These are phyloP conservation scores for Brenthis hecate DNA, from an alignment of 2,888 invertebrate species.

Conservation along the genomic window DNA sequence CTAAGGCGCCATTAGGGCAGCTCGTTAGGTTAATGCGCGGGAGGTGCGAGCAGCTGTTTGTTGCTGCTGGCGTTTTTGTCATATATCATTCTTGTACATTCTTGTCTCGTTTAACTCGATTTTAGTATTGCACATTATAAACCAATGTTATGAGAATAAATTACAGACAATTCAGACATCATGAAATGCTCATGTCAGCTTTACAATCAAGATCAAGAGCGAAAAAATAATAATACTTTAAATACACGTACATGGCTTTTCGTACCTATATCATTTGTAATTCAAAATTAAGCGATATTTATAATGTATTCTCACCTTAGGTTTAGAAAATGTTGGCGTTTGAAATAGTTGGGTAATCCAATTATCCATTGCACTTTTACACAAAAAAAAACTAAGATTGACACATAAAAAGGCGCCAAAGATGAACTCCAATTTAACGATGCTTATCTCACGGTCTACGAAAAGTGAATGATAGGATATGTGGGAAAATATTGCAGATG, in stretches of 20 bases:
- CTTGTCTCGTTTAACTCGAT: slow-evolving; percentile 22
- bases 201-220: too few relatives aligned
- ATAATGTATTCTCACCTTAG: slow-evolving; percentile 59
- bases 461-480: slow-evolving; percentile 64
- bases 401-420: slow-evolving; percentile 26
- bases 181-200: not conserved
- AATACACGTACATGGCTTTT: too few relatives aligned
- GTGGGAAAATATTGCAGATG: slow-evolving; percentile 70
- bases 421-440: slow-evolving; percentile 38
- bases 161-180: not conserved
- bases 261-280: too few relatives aligned
- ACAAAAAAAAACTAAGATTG: slow-evolving; percentile 8
- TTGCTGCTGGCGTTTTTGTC: slow-evolving; percentile 65
- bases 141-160: slow-evolving; percentile 10
- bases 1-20: slow-evolving; percentile 75
- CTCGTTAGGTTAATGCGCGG: slow-evolving; percentile 79
- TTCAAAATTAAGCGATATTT: slow-evolving; percentile 10
- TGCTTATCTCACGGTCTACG: slow-evolving; percentile 68
- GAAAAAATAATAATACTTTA: too few relatives aligned
- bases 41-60: slow-evolving; percentile 74
- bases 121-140: slow-evolving; percentile 17
- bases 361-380: slow-evolving; percentile 62
- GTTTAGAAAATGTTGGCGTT: slow-evolving; percentile 62
- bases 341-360: slow-evolving; percentile 79
- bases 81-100: slow-evolving; percentile 66